These are phyloP conservation scores for Polietes domitor DNA, from an alignment of 2,888 invertebrate genomes.

Conservation along the genomic window DNA sequence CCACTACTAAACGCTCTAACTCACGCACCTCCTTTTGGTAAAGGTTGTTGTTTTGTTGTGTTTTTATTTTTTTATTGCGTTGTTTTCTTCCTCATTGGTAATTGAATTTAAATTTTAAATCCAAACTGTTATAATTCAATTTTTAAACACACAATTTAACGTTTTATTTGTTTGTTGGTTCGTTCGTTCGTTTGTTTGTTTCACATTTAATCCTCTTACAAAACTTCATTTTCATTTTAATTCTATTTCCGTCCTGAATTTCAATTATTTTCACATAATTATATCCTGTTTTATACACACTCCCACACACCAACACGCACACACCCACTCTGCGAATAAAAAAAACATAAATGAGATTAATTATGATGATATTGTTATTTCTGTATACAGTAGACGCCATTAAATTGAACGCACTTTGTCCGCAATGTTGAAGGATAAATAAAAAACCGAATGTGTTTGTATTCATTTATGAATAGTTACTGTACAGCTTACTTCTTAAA, in stretches of 20 bases:
- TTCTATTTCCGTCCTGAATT: neutral
- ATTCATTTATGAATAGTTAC: too few species aligned
- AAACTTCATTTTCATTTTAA: neutral
- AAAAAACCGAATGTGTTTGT: too few species aligned
- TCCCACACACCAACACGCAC: neutral
- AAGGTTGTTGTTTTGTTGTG: neutral
- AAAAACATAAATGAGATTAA: too few species aligned
- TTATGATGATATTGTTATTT: neutral
- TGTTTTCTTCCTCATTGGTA: neutral
- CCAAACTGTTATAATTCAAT: neutral
- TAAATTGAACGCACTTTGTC: neutral
- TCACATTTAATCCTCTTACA: neutral
- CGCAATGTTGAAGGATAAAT: too few species aligned
- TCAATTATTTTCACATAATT: neutral
- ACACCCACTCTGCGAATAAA: too few species aligned
- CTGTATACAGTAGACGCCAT: neutral
- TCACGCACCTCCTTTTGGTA: neutral
- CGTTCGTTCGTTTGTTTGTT: neutral
- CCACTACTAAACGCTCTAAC: too few species aligned
- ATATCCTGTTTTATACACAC: neutral
- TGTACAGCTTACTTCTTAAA: too few species aligned
- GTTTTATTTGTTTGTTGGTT: slow-evolving; percentile 15
- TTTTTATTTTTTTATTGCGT: neutral
- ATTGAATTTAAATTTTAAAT: neutral
- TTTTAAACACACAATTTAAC: neutral